Percentiles rank a stretch among this genome's conserved stretches.
Conservation (phyloP, 2,113 vertebrate genomes). For the Dermatemys mawii region DNA sequence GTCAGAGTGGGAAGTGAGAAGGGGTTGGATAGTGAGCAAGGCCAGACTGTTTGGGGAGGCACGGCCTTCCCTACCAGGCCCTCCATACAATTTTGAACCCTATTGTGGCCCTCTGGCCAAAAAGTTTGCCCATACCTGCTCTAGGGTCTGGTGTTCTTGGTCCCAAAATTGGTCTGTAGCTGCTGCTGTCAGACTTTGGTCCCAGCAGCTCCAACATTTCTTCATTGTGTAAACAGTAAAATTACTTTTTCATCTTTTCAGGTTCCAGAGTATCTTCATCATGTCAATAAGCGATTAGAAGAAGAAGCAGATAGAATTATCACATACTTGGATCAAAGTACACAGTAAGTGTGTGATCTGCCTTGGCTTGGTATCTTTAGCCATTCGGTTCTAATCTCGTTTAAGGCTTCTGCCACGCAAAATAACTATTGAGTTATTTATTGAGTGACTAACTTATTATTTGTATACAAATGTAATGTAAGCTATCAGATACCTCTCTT, state of each 20-base stretch:
- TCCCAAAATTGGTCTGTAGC: not conserved
- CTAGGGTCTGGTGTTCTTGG: not conserved
- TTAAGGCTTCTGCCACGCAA: not conserved
- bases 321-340: slow-evolving; percentile 99
- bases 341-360: slow-evolving; percentile 88
- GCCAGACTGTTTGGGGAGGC: too few relatives aligned
- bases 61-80: too few relatives aligned
- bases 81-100: too few relatives aligned
- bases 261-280: slow-evolving; percentile 99
- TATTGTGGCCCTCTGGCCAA: too few relatives aligned
- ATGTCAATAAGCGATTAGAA: slow-evolving; percentile 97
- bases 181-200: slow-evolving; percentile 5
- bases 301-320: slow-evolving; percentile 98
- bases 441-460: slow-evolving; percentile 23
- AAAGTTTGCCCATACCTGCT: too few relatives aligned
- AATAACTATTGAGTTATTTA: slow-evolving; percentile 30
- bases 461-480: not conserved
- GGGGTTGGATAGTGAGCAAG: too few relatives aligned
- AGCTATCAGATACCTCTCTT: slow-evolving; percentile 9
- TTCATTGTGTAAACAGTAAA: not conserved
- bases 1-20: too few relatives aligned
- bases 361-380: slow-evolving; percentile 32
- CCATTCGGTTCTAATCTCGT: not conserved
- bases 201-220: not conserved
- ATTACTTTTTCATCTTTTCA: slow-evolving; percentile 66